Evolutionary conservation across 2,797 vertebrate genomes (phyloP), one percentile per base, ranked within the genome.

Genomic region (Lycodopsis pacificus): DNA sequence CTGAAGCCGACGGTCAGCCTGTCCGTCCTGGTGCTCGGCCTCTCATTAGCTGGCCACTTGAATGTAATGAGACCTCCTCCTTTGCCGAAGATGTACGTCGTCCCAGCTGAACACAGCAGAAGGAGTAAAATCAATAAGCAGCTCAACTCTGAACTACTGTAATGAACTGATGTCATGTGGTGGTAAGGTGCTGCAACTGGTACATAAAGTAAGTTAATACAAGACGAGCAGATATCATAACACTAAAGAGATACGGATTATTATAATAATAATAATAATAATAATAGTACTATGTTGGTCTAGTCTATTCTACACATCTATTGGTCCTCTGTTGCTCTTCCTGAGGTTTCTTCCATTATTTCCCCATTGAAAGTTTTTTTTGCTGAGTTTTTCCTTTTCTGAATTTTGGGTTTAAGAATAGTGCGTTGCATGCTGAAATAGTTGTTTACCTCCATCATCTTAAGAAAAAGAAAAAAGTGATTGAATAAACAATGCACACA

Each of bases 1-100:
- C 98, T 99, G 95, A 99, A 99, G 80, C 98, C 98, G 22, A 99
- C 97, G 0, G 98, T 98, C 40, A 99, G 94, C 56, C 97, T 95
- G 92, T 99, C 98, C 0, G 97, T 98, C 64, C 98, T 96, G 0
- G 98, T 99, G 92, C 98, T 99, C 0, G 98, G 98, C 38, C 98
- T 95, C 89, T 99, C 98, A 13, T 99, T 99, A 53, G 96, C 96
- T 1, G 98, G 98, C 98, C 98, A 99, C 62, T 95, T 97, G 82
- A 97, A 99, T 0, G 97, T 93, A 73, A 99, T 98, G 73, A 98
- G 96, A 51, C 98, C 98, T 44, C 98, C 98, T 7, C 97, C 98
- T 93, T 99, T 99, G 36, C 98, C 98, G 86, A 99, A 99, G 90
- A 99, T 99, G 74, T 97, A 99, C 0, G 97, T 99, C 2, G 98